phyloP scores from a whole-genome alignment of 1,140 invertebrate genomes.

The Scaptomyza graminum region DNA sequence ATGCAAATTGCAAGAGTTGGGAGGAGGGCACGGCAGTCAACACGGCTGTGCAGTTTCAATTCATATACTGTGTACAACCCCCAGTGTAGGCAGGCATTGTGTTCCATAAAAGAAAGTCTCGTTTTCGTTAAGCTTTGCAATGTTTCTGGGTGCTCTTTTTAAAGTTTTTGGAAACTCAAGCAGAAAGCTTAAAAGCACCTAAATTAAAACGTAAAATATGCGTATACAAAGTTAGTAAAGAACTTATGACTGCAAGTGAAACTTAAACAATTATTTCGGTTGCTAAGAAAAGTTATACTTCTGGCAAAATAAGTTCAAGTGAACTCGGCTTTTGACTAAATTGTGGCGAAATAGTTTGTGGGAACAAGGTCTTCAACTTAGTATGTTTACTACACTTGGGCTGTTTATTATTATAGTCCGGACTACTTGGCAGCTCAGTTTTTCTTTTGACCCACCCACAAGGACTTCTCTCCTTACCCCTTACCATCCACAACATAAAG shows the following conservation, averaged over 20 bases:
- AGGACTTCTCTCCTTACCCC: not conserved
- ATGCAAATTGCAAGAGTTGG: conserved; percentile 3
- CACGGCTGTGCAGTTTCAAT: conserved; percentile 21
- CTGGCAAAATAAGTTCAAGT: no score
- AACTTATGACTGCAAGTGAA: not conserved
- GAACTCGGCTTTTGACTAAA: not conserved
- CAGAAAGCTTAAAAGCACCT: not conserved
- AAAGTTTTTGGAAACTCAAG: conserved; percentile 4
- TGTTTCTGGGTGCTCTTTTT: not conserved
- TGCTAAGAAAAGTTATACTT: no score
- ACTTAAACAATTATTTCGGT: no score
- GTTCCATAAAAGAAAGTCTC: conserved; percentile 17
- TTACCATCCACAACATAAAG: not conserved
- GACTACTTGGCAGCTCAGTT: conserved; percentile 19
- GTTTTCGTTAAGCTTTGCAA: not conserved
- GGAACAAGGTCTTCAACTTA: conserved; percentile 29
- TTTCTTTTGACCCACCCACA: conserved; percentile 1
- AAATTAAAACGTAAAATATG: not conserved
- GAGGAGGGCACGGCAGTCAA: not conserved
- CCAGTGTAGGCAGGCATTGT: not conserved
- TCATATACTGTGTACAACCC: not conserved
- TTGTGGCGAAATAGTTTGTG: conserved; percentile 42
- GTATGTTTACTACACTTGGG: conserved; percentile 20
- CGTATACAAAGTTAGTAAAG: not conserved
- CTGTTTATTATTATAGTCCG: conserved; percentile 63